A percentile compares a stretch with the other conserved stretches of the same genome.
Conservation (phyloP, 2,113 vertebrate species). For the Pan paniscus region DNA sequence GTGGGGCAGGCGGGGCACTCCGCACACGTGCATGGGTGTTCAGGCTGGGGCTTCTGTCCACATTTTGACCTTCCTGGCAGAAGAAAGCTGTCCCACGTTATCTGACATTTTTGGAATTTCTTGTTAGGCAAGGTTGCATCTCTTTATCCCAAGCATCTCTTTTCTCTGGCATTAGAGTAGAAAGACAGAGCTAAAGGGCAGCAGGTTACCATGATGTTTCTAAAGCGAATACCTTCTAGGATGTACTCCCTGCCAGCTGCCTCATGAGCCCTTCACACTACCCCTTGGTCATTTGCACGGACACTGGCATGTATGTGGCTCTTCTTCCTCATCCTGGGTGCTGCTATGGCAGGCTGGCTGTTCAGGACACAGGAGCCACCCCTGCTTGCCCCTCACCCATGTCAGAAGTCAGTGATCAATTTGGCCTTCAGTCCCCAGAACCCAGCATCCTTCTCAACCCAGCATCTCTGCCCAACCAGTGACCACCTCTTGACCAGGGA, state of each 20-base stretch:
- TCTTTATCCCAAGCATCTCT: accelerated
- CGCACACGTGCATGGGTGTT: accelerated
- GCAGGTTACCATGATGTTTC: accelerated
- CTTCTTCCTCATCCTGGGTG: no score
- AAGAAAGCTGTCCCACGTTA: not conserved
- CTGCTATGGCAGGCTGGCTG: not conserved
- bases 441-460: not conserved
- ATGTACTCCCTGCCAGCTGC: accelerated
- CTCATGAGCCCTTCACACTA: accelerated
- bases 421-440: not conserved
- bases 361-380: accelerated
- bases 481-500: not conserved
- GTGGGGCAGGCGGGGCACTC: not conserved
- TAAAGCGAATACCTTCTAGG: accelerated
- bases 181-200: accelerated
- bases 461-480: accelerated
- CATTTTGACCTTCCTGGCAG: not conserved
- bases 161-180: no score
- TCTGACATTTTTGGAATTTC: not conserved
- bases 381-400: no score
- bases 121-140: accelerated
- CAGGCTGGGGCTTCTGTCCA: accelerated
- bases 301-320: accelerated
- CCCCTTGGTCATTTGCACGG: accelerated
- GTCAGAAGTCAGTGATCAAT: not conserved